Evolutionary conservation across 2,113 vertebrate species (phyloP), one percentile per base, ranked within the genome.

Genomic region (Tiliqua scincoides): DNA sequence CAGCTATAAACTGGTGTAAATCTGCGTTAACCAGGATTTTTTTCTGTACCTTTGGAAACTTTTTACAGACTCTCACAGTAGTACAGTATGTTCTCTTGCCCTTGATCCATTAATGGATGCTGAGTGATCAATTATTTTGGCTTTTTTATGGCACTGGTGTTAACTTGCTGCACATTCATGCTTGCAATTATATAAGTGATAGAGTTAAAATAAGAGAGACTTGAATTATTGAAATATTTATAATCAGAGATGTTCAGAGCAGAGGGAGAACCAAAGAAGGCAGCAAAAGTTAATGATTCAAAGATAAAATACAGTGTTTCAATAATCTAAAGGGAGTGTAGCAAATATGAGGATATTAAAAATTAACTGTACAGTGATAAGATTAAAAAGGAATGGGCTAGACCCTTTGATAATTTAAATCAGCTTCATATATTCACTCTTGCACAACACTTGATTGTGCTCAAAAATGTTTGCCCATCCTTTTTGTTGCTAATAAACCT

Each of bases 91-190:
- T 87, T 94, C 95, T 88, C 1, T 4, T 96, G 95, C 72, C 96
- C 95, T 97, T 96, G 96, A 95, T 95, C 92, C 84, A 94, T 94
- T 95, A 94, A 90, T 89, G 72, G 87, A 25, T n/a, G 85, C 74
- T 40, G 94, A 94, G 88, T 93, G 89, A 96, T 95, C 95, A 96
- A 95, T 95, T 96, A 94, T 95, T 96, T 96, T 94, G 96, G 86
- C 88, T 80, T 93, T 92, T 95, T 95, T 96, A 95, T 93, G 87
- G 93, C 88, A 91, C 91, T 93, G 88, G 88, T 88, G 93, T 94
- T 96, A 95, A 95, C 94, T 96, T 93, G 91, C 88, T 92, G 92
- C 93, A 91, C 91, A 89, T 93, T 92, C 92, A 88, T 89, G 94
- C 91, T 95, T 95, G 93, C 88, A 95, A 93, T 93, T 91, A 89